phyloP scores from a whole-genome alignment of 2,797 vertebrate genomes.

The Onychomys torridus region DNA sequence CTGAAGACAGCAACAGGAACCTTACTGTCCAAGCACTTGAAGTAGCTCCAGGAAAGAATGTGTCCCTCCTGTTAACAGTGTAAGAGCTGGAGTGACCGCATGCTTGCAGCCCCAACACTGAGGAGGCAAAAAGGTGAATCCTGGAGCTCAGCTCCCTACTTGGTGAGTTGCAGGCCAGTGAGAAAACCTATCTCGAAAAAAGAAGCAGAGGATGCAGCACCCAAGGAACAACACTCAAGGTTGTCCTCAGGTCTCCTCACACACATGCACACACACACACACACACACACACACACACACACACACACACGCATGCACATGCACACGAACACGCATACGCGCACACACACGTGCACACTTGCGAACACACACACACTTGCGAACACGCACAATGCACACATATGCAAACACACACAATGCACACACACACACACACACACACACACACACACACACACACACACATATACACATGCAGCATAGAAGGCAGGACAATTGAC shows the following conservation, averaged over 20 bases:
- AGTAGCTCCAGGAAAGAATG: not conserved
- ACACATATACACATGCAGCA: not conserved
- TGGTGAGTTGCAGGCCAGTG: not conserved
- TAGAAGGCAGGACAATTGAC: not conserved
- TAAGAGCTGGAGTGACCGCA: no score
- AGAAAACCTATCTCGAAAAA: not conserved
- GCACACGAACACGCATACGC: not conserved
- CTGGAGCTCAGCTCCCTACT: not conserved
- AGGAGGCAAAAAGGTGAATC: not conserved
- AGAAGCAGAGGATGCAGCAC: not conserved
- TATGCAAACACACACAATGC: rapidly evolving
- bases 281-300: not conserved
- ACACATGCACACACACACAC: not conserved
- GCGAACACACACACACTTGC: no score
- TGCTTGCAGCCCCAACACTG: not conserved
- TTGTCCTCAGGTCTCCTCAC: not conserved
- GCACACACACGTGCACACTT: no score
- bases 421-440: not conserved
- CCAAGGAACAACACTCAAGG: not conserved
- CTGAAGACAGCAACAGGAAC: rapidly evolving
- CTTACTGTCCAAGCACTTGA: not conserved
- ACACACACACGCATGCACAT: not conserved
- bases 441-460: no score
- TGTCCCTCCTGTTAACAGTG: not conserved
- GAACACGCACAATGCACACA: not conserved